Conservation (phyloP, 2,113 vertebrate species). For the Pluvialis apricaria region DNA sequence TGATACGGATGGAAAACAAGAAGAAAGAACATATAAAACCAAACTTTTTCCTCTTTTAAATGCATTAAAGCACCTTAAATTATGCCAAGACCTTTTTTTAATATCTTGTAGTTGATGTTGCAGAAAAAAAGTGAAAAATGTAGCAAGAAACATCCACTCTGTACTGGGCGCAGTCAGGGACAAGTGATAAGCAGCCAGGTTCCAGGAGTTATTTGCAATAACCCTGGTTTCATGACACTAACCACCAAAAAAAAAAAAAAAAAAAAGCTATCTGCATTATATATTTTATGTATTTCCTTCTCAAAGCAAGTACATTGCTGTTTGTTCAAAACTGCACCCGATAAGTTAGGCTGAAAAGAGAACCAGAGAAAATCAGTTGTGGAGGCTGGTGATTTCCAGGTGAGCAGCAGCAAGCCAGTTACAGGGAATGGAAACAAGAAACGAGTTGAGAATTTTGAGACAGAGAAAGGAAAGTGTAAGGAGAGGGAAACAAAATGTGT, state of each 20-base stretch:
- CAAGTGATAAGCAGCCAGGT: not conserved
- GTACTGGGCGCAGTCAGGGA: not conserved
- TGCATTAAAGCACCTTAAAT: not conserved
- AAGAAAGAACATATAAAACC: rapidly evolving
- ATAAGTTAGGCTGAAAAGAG: not conserved
- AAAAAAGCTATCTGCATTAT: not conserved
- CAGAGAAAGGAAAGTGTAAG: not conserved
- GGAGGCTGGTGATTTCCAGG: not conserved
- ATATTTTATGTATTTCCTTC: not conserved
- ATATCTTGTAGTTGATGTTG: not conserved
- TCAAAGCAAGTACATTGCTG: not conserved
- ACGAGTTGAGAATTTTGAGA: not conserved
- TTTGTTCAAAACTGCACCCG: not conserved
- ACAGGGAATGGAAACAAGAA: not conserved
- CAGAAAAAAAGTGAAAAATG: not conserved
- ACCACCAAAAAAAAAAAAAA: not conserved
- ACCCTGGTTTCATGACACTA: not conserved
- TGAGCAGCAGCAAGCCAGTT: not conserved
- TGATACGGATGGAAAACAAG: not conserved
- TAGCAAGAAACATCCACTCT: not conserved
- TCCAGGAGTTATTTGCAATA: not conserved
- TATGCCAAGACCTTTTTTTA: not conserved
- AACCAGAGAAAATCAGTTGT: not conserved
- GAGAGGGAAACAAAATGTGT: rapidly evolving
- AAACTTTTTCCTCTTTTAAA: not conserved